These are phyloP conservation scores for Nomada ferruginata DNA, from an alignment of 2,888 invertebrate genomes.

Conservation along the genomic window DNA sequence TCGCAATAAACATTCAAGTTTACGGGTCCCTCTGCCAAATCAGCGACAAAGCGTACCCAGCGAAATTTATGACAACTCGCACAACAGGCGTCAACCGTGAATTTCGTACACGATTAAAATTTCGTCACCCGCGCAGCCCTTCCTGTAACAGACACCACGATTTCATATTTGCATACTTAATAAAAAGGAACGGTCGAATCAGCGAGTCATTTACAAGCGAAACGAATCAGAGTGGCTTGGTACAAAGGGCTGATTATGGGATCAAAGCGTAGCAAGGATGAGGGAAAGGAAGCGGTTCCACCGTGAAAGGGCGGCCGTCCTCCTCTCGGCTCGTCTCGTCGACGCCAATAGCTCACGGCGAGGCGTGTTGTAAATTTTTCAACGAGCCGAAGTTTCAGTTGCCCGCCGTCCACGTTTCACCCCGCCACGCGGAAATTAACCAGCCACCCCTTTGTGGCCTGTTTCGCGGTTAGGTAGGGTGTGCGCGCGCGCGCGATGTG, in stretches of 20 bases:
- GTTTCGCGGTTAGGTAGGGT: slow-evolving; percentile 9
- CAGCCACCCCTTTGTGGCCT: slow-evolving; percentile 39
- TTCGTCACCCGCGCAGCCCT: too few species aligned
- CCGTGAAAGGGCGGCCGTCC: slow-evolving; percentile 25
- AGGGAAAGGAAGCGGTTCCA: slow-evolving; percentile 11
- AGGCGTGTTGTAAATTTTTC: slow-evolving; percentile 67
- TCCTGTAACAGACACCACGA: slow-evolving; percentile 4
- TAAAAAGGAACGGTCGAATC: slow-evolving; percentile 60
- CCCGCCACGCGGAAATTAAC: slow-evolving; percentile 62
- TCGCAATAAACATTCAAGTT: too few species aligned
- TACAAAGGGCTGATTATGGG: slow-evolving; percentile 73
- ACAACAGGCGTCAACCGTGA: too few species aligned
- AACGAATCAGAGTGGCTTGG: slow-evolving; percentile 53
- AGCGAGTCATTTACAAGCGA: slow-evolving; percentile 61
- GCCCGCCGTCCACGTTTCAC: slow-evolving; percentile 18
- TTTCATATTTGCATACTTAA: slow-evolving; percentile 66
- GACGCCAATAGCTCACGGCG: slow-evolving; percentile 54
- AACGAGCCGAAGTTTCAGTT: slow-evolving; percentile 57
- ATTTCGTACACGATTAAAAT: too few species aligned
- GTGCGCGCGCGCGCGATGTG: slow-evolving; percentile 17
- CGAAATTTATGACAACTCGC: too few species aligned
- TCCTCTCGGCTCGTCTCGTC: slow-evolving; percentile 11
- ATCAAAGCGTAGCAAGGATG: slow-evolving; percentile 65
- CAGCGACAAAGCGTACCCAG: too few species aligned
- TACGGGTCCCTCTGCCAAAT: too few species aligned